A percentile compares a stretch with the other conserved stretches of the same genome.
These are phyloP conservation scores for Festucalex cinctus DNA, from an alignment of 2,113 vertebrate species.

Conservation along the genomic window DNA sequence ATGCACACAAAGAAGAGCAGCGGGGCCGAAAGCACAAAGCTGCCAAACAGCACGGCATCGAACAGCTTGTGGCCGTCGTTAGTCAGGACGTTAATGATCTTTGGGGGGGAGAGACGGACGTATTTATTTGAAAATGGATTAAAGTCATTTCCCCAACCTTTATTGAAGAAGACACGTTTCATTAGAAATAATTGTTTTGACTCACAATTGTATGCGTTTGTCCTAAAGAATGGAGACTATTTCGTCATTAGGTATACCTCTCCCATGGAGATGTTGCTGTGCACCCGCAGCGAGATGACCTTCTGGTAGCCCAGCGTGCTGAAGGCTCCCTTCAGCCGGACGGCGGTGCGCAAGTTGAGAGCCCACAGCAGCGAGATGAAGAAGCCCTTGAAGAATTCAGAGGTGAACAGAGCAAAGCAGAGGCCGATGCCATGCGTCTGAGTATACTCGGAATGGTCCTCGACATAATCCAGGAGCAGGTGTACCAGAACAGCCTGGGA, in stretches of 20 bases:
- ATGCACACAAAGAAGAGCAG: conserved; percentile 64
- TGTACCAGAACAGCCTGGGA: conserved; percentile 72
- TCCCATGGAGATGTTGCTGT: conserved; percentile 69
- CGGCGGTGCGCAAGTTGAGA: conserved; percentile 73
- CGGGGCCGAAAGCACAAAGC: conserved; percentile 63
- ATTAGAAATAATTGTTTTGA: too few relatives aligned
- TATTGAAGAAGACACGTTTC: too few relatives aligned
- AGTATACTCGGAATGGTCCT: conserved; percentile 8
- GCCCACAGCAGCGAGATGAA: conserved; percentile 74
- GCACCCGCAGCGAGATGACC: conserved; percentile 68
- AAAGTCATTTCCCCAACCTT: too few relatives aligned
- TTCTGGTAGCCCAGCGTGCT: conserved; percentile 73
- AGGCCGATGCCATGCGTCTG: conserved; percentile 63
- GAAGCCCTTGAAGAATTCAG: conserved; percentile 71
- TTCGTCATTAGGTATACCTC: conserved; percentile 65
- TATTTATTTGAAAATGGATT: too few relatives aligned
- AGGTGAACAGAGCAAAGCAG: conserved; percentile 69
- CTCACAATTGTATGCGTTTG: too few relatives aligned
- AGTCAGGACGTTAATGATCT: conserved; percentile 79
- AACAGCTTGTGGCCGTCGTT: conserved; percentile 77
- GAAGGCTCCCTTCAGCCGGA: conserved; percentile 75
- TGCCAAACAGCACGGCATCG: conserved; percentile 72
- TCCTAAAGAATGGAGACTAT: too few relatives aligned
- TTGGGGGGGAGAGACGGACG: not conserved
- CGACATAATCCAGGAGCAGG: conserved; percentile 66